Conservation (phyloP, 2,797 vertebrate genomes). For the Pseudomugil gertrudae region DNA sequence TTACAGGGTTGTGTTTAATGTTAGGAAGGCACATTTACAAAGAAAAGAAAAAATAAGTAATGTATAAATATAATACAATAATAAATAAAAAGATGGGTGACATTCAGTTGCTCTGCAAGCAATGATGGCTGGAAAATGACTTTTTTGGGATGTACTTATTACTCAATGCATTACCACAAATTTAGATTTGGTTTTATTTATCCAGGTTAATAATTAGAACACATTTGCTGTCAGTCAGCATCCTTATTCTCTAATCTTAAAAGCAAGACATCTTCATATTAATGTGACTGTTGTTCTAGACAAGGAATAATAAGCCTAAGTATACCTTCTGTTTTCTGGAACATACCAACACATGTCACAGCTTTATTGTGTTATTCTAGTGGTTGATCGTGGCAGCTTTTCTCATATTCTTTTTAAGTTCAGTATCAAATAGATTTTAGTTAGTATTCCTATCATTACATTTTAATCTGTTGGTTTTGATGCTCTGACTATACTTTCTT, state of each 20-base stretch:
- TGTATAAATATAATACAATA: too few species aligned
- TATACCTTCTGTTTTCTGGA: background rate
- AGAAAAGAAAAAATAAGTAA: too few species aligned
- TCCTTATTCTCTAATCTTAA: background rate
- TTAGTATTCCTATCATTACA: background rate
- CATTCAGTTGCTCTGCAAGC: too few species aligned
- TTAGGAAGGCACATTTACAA: too few species aligned
- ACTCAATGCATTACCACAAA: too few species aligned
- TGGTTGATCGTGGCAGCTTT: background rate
- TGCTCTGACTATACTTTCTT: slow-evolving; percentile 1
- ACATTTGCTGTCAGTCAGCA: background rate
- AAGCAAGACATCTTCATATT: background rate
- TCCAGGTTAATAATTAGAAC: background rate
- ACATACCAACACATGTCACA: background rate
- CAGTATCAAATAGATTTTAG: background rate
- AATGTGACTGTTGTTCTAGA: background rate
- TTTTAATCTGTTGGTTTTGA: background rate
- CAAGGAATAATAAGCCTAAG: background rate
- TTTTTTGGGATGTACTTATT: too few species aligned
- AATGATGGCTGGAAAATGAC: too few species aligned
- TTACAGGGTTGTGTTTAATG: too few species aligned
- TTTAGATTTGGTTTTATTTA: too few species aligned
- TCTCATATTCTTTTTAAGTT: background rate
- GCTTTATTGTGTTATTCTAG: too few species aligned
- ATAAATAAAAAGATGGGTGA: too few species aligned